Conservation (phyloP, 2,888 invertebrate genomes). For the Thymelicus lineola region DNA sequence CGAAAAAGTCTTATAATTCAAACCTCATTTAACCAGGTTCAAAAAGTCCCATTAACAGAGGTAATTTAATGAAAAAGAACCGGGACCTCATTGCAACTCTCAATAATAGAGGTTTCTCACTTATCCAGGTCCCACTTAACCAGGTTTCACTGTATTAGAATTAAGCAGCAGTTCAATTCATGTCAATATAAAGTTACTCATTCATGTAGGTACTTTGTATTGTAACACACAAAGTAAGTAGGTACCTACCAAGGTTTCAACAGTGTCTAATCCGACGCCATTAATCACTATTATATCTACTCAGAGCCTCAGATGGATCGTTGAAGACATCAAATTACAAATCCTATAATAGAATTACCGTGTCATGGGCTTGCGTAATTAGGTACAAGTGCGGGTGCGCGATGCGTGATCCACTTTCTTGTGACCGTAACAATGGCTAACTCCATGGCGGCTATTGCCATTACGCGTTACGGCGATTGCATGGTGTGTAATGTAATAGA, state of each 20-base stretch:
- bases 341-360: conserved; percentile 31
- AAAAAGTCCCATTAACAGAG: too few relatives aligned
- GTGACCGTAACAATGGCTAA: conserved; percentile 41
- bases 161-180: too few relatives aligned
- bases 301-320: conserved; percentile 26
- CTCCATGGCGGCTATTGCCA: conserved; percentile 40
- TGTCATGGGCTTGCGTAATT: conserved; percentile 40
- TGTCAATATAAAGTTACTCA: background rate
- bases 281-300: conserved; percentile 35
- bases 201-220: background rate
- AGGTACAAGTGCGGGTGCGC: conserved; percentile 24
- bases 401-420: conserved; percentile 36
- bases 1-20: too few relatives aligned
- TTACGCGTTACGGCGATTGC: conserved; percentile 36
- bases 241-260: conserved; percentile 6
- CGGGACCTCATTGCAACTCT: too few relatives aligned
- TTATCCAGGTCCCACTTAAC: too few relatives aligned
- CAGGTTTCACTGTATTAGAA: too few relatives aligned
- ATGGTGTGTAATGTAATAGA: conserved; percentile 36
- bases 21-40: too few relatives aligned
- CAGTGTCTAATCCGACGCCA: conserved; percentile 16
- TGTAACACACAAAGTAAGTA: background rate
- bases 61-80: too few relatives aligned
- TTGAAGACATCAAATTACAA: conserved; percentile 28
- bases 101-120: too few relatives aligned